Base-by-base conservation (phyloP, 2,888 invertebrate genomes). In the Tipula lateralis region DNA sequence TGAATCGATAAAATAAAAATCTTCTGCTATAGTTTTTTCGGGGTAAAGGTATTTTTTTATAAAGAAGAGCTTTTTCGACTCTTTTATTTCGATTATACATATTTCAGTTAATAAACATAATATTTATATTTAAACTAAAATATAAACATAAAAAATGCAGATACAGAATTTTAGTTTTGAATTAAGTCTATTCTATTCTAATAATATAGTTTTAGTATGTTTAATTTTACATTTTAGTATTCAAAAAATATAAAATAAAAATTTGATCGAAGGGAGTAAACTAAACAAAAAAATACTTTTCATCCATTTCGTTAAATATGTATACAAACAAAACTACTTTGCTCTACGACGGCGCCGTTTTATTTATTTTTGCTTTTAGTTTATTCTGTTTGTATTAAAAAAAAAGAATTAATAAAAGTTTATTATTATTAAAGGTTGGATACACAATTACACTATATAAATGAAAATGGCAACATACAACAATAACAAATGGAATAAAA, bases 341-440 rank as follows among this genome's bases (percentile, higher is more conserved):
- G 66, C 66, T 66, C 66, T 66, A 66, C 66, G 66, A 66, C 66
- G 66, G 66, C 66, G 66, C 66, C 66, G 66, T 66, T 66, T 66
- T 66, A 24, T 66, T 66, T 66, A 24, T 66, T 66, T 66, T 66
- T 66, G 19, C 24, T 9, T 24, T 19, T 50, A 50, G 16, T 24
- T 29, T 82, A 30, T 81, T 81, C 29, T 30, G 82, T 82, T 82
- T 82, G 32, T 82, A 30, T 82, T 82, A 30, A 30, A 29, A 82
- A 82, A 82, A 82, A 82, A 82, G 82, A 82, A 82, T 82, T 82
- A 82, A 82, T 82, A 82, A 32, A 82, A 29, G 29, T 30, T 32
- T 30, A 30, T 82, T 82, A 82, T 82, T 82, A 30, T 82, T 82
- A 82, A 82, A 82, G 82, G 82, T 82, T 82, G 82, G 30, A 82